phyloP scores from a whole-genome alignment of 2,113 vertebrate genomes.

The Stomatorhinus ivindoensis region DNA sequence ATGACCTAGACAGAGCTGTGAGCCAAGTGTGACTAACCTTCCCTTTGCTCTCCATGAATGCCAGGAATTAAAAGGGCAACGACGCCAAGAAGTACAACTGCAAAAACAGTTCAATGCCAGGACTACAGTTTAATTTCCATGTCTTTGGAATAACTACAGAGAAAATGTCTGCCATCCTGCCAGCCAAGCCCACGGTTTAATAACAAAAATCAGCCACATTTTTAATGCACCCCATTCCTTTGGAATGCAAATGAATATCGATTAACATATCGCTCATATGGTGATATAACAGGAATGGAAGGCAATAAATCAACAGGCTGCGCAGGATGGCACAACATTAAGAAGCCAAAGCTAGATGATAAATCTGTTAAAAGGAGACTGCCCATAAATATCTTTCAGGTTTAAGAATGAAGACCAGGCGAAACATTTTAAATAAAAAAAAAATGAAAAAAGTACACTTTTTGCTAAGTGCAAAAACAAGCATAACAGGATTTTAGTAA shows the following conservation, averaged over 20 bases:
- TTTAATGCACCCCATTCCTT: not conserved
- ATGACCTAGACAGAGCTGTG: slow-evolving; percentile 28
- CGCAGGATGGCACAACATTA: not conserved
- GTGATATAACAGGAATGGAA: not conserved
- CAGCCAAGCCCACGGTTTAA: not conserved
- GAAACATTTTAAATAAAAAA: not conserved
- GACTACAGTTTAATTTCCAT: not conserved
- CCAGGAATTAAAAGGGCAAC: slow-evolving; percentile 26
- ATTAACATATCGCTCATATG: not conserved
- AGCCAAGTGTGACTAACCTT: slow-evolving; percentile 40
- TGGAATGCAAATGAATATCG: not conserved
- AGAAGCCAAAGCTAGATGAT: not conserved
- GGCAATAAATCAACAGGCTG: not conserved
- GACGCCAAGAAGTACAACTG: slow-evolving; percentile 21
- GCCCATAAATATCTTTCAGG: not conserved
- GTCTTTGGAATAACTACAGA: slow-evolving; percentile 17
- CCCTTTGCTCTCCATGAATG: slow-evolving; percentile 25
- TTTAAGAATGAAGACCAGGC: not conserved
- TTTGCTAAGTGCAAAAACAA: not conserved
- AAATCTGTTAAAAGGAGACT: not conserved
- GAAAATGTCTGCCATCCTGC: not conserved
- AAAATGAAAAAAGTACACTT: not conserved
- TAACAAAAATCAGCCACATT: not conserved
- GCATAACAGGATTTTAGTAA: not conserved
- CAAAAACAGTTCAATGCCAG: slow-evolving; percentile 19